These are phyloP conservation scores for Hemicordylus capensis DNA, from an alignment of 2,113 vertebrate species.

Conservation along the genomic window DNA sequence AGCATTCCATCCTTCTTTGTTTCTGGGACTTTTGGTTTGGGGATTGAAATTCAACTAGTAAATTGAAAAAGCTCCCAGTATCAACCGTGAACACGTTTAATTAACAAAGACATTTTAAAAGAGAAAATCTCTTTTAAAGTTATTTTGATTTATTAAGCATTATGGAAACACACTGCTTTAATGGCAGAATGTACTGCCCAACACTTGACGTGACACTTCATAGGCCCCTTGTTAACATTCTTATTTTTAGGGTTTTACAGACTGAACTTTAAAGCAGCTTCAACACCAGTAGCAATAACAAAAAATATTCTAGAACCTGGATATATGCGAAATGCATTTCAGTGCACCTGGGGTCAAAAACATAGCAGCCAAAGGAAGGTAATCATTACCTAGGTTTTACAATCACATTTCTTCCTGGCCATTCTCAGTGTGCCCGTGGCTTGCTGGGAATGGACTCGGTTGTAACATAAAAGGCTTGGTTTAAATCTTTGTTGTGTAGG, in stretches of 20 bases:
- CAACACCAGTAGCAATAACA: not conserved
- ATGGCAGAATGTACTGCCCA: rapidly evolving
- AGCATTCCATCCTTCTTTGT: not conserved
- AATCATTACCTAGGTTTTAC: slow-evolving; percentile 3
- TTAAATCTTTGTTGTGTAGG: slow-evolving; percentile 2
- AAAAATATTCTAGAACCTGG: not conserved
- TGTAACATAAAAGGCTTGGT: not conserved
- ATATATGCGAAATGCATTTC: slow-evolving; percentile 1
- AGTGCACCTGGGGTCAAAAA: not conserved
- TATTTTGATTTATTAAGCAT: slow-evolving; percentile 25
- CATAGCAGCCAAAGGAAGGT: slow-evolving; percentile 6
- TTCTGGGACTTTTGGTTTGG: not conserved
- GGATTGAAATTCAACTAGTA: slow-evolving; percentile 26
- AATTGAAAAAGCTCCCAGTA: not conserved
- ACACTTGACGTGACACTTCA: not conserved
- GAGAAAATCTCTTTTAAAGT: not conserved
- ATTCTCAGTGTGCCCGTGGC: not conserved
- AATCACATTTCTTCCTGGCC: slow-evolving; percentile 16
- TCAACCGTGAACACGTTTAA: slow-evolving; percentile 38
- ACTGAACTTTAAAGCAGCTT: not conserved
- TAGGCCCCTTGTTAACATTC: not conserved
- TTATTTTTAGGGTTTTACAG: not conserved
- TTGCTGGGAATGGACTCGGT: not conserved
- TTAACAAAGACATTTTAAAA: slow-evolving; percentile 21
- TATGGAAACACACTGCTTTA: slow-evolving; percentile 25